Evolutionary conservation across 1,140 invertebrate genomes (phyloP).

Genomic region (Drosophila setifemur): DNA sequence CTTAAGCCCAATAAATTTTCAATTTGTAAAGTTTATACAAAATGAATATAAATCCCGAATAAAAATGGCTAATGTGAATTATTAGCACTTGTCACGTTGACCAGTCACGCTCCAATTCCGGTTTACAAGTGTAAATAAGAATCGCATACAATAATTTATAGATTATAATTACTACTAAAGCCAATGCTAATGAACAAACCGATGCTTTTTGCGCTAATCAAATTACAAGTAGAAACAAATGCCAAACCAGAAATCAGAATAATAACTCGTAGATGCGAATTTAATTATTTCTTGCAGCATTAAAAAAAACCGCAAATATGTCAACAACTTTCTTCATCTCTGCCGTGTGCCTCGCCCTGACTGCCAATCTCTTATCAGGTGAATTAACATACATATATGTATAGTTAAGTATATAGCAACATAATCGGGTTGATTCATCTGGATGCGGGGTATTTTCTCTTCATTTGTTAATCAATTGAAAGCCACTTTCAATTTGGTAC

Average conservation of each 20-base stretch:
- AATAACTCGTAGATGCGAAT: background rate
- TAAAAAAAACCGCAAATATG: slow-evolving; percentile 36
- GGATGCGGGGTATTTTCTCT: background rate
- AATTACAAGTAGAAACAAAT: slow-evolving; percentile 25
- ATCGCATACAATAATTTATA: background rate
- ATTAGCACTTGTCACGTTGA: slow-evolving; percentile 38
- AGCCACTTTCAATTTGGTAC: background rate
- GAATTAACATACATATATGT: slow-evolving; percentile 14
- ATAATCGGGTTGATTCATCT: background rate
- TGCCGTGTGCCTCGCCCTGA: slow-evolving; percentile 59
- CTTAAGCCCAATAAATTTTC: too few species aligned
- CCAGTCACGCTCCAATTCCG: slow-evolving; percentile 24
- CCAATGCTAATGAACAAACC: slow-evolving; percentile 17
- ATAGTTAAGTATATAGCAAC: background rate
- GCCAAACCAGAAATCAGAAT: background rate
- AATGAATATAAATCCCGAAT: background rate
- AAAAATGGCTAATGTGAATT: slow-evolving; percentile 2
- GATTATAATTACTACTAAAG: slow-evolving; percentile 21
- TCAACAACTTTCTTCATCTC: slow-evolving; percentile 43
- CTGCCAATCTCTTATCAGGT: slow-evolving; percentile 71
- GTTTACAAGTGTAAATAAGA: slow-evolving; percentile 31
- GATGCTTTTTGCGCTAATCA: slow-evolving; percentile 16
- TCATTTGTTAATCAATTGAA: slow-evolving; percentile 14
- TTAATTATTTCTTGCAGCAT: slow-evolving; percentile 18
- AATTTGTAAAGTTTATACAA: background rate